These are phyloP conservation scores for Drosophila setosimentum DNA, from an alignment of 2,888 invertebrate species.

Conservation along the genomic window DNA sequence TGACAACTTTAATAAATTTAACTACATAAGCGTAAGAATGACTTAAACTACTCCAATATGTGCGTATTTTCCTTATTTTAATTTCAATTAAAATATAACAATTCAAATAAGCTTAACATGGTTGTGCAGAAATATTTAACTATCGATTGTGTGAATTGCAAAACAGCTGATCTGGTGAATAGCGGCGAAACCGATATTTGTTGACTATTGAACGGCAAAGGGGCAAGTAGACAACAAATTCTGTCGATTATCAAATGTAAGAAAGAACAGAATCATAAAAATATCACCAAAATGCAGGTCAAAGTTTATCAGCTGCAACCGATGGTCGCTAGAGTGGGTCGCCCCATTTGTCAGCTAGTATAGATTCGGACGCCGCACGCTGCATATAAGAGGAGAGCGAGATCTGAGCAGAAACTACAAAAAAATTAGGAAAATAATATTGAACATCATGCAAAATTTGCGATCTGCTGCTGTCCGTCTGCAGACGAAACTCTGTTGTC, in stretches of 20 bases:
- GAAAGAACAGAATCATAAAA: slow-evolving; percentile 1
- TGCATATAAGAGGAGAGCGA: slow-evolving; percentile 28
- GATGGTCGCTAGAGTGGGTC: slow-evolving; percentile 7
- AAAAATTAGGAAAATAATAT: background rate
- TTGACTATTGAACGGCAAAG: slow-evolving; percentile 7
- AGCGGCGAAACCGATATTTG: background rate
- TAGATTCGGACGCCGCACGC: slow-evolving; percentile 30
- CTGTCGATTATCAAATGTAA: slow-evolving; percentile 36
- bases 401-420: slow-evolving; percentile 16
- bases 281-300: slow-evolving; percentile 46
- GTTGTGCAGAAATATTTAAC: background rate
- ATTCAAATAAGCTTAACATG: background rate
- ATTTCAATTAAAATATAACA: background rate
- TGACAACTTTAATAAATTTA: background rate
- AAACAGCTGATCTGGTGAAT: slow-evolving; percentile 33
- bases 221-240: slow-evolving; percentile 44
- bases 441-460: slow-evolving; percentile 43
- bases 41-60: background rate
- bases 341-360: slow-evolving; percentile 32
- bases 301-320: slow-evolving; percentile 43
- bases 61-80: background rate
- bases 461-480: slow-evolving; percentile 16
- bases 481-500: background rate
- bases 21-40: background rate
- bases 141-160: slow-evolving; percentile 24